Conservation (phyloP, 1,140 invertebrate species). For the Macrosteles quadrilineatus region DNA sequence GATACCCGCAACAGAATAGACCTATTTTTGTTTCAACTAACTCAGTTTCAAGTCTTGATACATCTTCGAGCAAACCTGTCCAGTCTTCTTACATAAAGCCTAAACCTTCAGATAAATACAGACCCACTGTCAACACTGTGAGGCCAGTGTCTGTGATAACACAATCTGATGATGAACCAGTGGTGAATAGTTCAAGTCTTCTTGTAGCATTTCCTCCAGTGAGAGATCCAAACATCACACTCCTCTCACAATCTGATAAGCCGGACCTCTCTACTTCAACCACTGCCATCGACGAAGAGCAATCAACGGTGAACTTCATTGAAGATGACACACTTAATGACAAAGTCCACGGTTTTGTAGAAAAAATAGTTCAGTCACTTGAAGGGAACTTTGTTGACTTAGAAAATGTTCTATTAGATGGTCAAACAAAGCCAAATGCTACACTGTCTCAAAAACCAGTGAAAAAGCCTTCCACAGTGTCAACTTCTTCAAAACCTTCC, state of each 20-base stretch:
- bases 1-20: not conserved
- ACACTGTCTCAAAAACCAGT: constrained; percentile 39
- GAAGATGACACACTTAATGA: constrained; percentile 73
- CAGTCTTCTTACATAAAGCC: not conserved
- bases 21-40: not conserved
- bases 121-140: constrained; percentile 8
- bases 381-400: constrained; percentile 78
- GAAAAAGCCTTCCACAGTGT: constrained; percentile 48
- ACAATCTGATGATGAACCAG: not conserved
- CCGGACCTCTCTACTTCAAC: constrained; percentile 26
- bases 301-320: constrained; percentile 69
- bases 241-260: constrained; percentile 54
- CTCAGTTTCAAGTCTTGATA: not conserved
- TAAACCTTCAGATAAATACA: not conserved
- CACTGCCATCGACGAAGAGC: constrained; percentile 43
- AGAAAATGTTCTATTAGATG: constrained; percentile 70
- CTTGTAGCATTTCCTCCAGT: constrained; percentile 78
- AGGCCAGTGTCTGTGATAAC: not conserved
- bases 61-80: not conserved
- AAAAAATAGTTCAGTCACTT: constrained; percentile 77
- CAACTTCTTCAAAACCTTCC: constrained; percentile 52
- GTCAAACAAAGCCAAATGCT: constrained; percentile 38
- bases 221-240: constrained; percentile 75
- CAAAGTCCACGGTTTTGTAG: constrained; percentile 78
- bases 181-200: not conserved